These are phyloP conservation scores for Chauna torquata DNA, from an alignment of 2,113 vertebrate genomes.

Conservation along the genomic window DNA sequence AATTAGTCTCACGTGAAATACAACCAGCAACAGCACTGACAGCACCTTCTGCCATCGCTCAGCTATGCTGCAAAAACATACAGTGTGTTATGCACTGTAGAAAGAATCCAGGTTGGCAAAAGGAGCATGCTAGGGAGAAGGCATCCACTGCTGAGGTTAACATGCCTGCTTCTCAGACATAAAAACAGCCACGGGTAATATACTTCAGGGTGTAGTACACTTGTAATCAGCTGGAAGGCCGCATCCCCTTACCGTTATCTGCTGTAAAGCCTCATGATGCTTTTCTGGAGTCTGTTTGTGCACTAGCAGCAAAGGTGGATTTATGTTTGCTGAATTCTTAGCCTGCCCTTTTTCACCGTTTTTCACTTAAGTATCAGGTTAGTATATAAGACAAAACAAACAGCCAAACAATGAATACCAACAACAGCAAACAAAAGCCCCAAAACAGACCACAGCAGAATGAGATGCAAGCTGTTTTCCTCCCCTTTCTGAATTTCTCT, in stretches of 20 bases:
- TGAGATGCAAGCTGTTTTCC: neutral
- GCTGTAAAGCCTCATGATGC: neutral
- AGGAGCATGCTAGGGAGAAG: neutral
- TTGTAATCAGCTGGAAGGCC: neutral
- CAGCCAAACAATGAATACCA: neutral
- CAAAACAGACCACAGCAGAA: neutral
- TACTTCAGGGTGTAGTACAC: neutral
- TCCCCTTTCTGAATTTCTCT: neutral
- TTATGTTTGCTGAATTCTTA: neutral
- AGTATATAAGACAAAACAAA: neutral
- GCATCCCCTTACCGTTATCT: too few species aligned
- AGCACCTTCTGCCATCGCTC: neutral
- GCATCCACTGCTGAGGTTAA: too few species aligned
- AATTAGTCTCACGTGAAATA: neutral
- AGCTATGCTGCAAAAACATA: neutral
- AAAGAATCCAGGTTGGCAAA: neutral
- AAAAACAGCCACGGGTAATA: neutral
- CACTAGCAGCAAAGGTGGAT: neutral
- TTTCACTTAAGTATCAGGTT: neutral
- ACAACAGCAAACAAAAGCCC: neutral
- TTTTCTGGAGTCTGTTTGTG: neutral
- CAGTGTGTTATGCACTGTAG: neutral
- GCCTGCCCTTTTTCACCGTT: neutral
- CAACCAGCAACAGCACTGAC: neutral
- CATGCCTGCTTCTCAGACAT: fast-evolving